A percentile compares a stretch with the other conserved stretches of the same genome.
Evolutionary conservation across 2,113 vertebrate species (phyloP).

Genomic region (Colaptes auratus): DNA sequence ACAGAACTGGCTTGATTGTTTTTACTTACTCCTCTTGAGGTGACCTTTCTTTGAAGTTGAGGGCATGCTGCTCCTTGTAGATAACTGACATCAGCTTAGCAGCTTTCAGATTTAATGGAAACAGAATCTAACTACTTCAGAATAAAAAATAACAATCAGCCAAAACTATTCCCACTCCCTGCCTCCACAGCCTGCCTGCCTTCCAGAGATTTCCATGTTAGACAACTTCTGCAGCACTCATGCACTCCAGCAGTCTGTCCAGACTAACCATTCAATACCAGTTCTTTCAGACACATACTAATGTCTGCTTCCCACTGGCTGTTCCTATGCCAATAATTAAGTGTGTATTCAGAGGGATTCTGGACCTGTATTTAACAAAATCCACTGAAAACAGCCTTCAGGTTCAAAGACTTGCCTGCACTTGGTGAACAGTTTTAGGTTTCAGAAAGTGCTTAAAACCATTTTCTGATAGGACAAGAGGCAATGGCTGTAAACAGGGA

Average conservation of each 20-base stretch:
- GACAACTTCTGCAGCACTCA: neutral
- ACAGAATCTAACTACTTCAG: neutral
- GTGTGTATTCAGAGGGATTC: neutral
- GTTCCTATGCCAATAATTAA: neutral
- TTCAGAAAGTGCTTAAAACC: neutral
- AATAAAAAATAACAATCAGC: neutral
- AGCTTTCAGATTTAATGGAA: neutral
- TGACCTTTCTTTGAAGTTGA: neutral
- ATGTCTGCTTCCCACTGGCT: neutral
- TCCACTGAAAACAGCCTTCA: neutral
- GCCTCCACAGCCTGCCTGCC: neutral
- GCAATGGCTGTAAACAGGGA: too few relatives aligned
- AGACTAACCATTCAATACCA: neutral
- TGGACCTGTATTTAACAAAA: neutral
- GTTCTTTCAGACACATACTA: neutral
- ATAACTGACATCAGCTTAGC: neutral
- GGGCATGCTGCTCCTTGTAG: neutral
- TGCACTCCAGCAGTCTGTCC: neutral
- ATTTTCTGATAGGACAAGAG: neutral
- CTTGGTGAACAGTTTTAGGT: neutral
- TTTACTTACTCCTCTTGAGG: neutral
- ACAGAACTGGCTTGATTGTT: neutral
- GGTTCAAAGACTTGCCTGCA: neutral
- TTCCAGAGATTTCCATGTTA: neutral
- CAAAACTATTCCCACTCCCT: neutral